phyloP scores from a whole-genome alignment of 2,113 vertebrate genomes.

The Microtus pennsylvanicus region DNA sequence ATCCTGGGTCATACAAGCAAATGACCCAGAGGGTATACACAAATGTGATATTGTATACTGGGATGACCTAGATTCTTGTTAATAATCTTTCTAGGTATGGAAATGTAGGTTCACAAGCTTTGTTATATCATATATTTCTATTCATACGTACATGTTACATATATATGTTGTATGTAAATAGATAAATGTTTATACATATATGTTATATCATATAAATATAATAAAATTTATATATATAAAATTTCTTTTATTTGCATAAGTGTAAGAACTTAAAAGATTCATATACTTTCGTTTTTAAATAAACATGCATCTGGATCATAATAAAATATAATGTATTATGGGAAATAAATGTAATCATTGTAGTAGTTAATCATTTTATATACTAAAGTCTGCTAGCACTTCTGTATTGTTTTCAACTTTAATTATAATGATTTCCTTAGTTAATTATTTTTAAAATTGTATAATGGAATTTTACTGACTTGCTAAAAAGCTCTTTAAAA shows the following conservation, averaged over 20 bases:
- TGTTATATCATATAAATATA: background rate
- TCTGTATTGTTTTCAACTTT: background rate
- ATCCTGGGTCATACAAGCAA: background rate
- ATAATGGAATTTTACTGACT: background rate
- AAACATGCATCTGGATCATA: background rate
- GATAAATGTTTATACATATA: background rate
- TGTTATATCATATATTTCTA: too few species aligned
- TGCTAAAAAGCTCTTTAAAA: background rate
- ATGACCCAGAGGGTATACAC: background rate
- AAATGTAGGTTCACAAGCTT: background rate
- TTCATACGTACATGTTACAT: background rate
- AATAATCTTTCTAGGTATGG: background rate
- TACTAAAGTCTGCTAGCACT: background rate
- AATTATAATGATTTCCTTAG: background rate
- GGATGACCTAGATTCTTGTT: background rate
- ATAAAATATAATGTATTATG: background rate
- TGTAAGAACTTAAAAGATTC: background rate
- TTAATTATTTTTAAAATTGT: constrained; percentile 10
- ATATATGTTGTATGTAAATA: background rate
- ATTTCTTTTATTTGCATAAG: too few species aligned
- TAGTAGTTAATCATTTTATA: constrained; percentile 26
- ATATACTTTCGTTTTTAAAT: background rate
- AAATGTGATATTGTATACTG: too few species aligned
- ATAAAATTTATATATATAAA: background rate
- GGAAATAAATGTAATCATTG: background rate